Conservation (phyloP, 2,797 vertebrate species). For the Lagodon rhomboides region DNA sequence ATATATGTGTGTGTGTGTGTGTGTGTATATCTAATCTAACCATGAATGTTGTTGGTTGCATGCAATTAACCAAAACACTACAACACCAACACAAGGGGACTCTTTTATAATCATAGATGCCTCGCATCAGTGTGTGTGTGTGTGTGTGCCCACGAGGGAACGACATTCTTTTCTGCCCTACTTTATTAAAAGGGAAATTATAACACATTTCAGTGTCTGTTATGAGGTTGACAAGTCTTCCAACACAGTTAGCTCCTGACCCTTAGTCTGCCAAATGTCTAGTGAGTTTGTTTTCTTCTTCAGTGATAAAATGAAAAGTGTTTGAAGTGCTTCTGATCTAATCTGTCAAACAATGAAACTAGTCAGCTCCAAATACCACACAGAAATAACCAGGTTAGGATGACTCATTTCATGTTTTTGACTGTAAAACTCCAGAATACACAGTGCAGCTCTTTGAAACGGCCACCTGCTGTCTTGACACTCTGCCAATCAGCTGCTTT, state of each 20-base stretch:
- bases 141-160: neutral
- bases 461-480: constrained; percentile 18
- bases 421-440: constrained; percentile 1
- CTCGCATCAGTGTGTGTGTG: neutral
- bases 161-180: neutral
- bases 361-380: neutral
- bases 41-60: neutral
- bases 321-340: neutral
- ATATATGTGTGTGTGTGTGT: too few species aligned
- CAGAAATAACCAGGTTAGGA: constrained; percentile 25
- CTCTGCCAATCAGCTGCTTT: neutral
- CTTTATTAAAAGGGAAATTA: neutral
- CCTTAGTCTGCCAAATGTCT: neutral
- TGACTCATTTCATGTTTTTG: constrained; percentile 27
- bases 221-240: neutral
- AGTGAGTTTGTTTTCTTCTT: neutral
- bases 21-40: too few species aligned
- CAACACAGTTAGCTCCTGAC: neutral
- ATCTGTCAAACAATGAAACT: neutral
- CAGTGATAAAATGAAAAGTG: neutral
- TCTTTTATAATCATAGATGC: neutral
- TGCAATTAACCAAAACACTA: constrained; percentile 3
- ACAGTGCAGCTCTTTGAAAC: constrained; percentile 19
- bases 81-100: too few species aligned
- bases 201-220: neutral